Base-by-base conservation (phyloP, 1,140 invertebrate genomes). In the Thalassaphorura encarpata region DNA sequence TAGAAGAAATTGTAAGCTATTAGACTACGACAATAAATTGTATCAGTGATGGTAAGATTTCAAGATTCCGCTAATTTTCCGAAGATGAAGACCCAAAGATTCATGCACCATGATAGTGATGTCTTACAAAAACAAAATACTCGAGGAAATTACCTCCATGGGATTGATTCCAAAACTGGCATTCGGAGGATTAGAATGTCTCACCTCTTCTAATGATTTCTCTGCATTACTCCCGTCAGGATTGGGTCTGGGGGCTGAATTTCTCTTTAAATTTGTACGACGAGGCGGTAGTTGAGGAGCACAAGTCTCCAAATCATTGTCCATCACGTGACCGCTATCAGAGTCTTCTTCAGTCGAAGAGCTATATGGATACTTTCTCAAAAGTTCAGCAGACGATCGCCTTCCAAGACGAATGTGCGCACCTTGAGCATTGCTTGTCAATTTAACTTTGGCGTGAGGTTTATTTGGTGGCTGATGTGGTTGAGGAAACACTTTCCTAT, bases 291-390 rank as follows among this genome's bases (percentile, higher is more conserved):
- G 61, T 5, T 56, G 54, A 50, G 53, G 67, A 61, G 33, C 67
- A 70, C 28, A 47, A 73, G 46, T 71, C 66, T 36, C 72, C 64
- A 8, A 68, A 62, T 19, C 73, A 70, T 3, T 70, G 71, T 18
- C 73, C 67, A 3, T 73, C 71, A 21, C 69, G 67, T 36, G 48
- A 23, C 52, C 53, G 49, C 53, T 62, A 39, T 48, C 72, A 67
- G 0, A 74, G 24, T 67, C 66, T 26, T 70, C 69, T 21, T 70
- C 69, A 16, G 68, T 66, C 0, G 69, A 71, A n/a, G 69, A 69
- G 43, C 62, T 64, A 46, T 67, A 71, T 1, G 68, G 69, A 45
- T 66, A 62, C 8, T 66, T 60, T 8, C 62, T 50, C 6, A 61
- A 41, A 21, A 61, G 61, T 48, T 54, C 64, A n/a, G 63, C 71